phyloP scores from a whole-genome alignment of 1,140 invertebrate genomes.

The Ostrea denselamellosa region DNA sequence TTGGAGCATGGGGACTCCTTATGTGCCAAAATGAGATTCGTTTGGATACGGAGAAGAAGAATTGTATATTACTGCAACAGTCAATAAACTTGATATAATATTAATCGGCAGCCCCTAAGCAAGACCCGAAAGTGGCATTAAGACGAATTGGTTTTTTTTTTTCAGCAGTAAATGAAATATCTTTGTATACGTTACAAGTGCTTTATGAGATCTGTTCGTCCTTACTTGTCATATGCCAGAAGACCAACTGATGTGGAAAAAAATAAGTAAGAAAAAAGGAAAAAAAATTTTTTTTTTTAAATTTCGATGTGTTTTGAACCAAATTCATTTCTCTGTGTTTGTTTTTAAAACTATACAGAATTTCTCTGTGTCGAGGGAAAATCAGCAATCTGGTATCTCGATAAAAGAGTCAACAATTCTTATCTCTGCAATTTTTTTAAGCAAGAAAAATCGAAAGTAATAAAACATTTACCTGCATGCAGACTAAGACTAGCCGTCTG shows the following conservation, averaged over 20 bases:
- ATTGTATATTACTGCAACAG: neutral
- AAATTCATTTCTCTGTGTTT: too few relatives aligned
- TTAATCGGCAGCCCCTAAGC: constrained; percentile 19
- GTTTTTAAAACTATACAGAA: too few relatives aligned
- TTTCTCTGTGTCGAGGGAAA: too few relatives aligned
- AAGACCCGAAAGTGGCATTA: neutral
- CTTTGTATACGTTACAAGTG: neutral
- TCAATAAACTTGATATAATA: constrained; percentile 33
- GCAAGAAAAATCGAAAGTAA: neutral
- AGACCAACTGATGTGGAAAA: too few relatives aligned
- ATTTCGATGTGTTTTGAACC: too few relatives aligned
- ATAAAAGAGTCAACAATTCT: neutral
- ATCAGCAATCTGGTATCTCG: neutral
- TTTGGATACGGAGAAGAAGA: neutral
- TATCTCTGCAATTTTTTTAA: neutral
- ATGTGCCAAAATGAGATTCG: constrained; percentile 26
- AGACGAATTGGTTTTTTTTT: neutral
- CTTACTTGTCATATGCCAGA: too few relatives aligned
- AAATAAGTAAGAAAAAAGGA: too few relatives aligned
- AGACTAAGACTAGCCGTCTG: neutral
- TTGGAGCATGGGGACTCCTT: constrained; percentile 17
- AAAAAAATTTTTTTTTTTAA: too few relatives aligned
- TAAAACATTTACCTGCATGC: neutral
- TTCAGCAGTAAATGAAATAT: constrained; percentile 22
- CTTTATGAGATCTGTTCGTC: neutral